Percentiles rank a stretch among this genome's conserved stretches.
Evolutionary conservation across 1,140 invertebrate genomes (phyloP).

Genomic region (Myzus persicae): DNA sequence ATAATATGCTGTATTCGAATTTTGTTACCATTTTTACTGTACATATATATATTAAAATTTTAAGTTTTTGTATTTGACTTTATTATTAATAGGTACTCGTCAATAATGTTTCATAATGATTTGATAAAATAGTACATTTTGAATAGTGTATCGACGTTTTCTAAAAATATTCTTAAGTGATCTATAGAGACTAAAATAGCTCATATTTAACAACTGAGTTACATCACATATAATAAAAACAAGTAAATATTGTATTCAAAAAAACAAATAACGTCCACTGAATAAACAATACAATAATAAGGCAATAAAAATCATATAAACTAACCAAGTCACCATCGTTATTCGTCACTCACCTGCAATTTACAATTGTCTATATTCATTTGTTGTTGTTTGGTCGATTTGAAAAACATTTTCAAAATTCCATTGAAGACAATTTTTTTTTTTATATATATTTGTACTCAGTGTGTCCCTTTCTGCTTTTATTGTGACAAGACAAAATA

Average conservation of each 20-base stretch:
- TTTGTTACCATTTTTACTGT: slow-evolving; percentile 33
- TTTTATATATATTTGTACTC: not conserved
- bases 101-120: not conserved
- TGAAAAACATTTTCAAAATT: not conserved
- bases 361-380: not conserved
- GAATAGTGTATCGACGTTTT: not conserved
- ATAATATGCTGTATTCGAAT: not conserved
- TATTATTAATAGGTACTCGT: not conserved
- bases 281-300: not conserved
- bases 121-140: not conserved
- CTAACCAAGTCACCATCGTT: not conserved
- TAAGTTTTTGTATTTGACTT: not conserved
- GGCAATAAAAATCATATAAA: not conserved
- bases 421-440: not conserved
- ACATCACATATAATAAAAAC: not conserved
- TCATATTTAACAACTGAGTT: not conserved
- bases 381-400: not conserved
- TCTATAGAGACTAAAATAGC: not conserved
- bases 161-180: not conserved
- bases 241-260: not conserved
- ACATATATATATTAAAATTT: not conserved
- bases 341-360: not conserved
- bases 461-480: not conserved
- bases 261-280: not conserved
- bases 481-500: not conserved